These are phyloP conservation scores for Nomada lathburiana DNA, from an alignment of 2,888 invertebrate genomes.

Conservation along the genomic window DNA sequence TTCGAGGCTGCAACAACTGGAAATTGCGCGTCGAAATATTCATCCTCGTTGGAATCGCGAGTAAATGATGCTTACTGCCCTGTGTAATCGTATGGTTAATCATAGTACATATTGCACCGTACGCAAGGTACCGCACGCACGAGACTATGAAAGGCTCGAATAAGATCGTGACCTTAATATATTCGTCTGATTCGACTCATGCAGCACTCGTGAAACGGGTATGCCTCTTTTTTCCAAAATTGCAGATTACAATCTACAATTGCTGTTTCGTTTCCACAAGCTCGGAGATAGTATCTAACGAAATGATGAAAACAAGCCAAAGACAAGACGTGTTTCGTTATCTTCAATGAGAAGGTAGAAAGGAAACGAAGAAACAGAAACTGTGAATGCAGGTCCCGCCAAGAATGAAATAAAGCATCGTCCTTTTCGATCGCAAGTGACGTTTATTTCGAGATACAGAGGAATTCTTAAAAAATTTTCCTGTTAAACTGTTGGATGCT, in stretches of 20 bases:
- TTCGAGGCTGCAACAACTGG: conserved; percentile 48
- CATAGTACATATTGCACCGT: conserved; percentile 39
- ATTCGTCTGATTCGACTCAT: conserved; percentile 39
- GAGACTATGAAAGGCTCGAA: conserved; percentile 21
- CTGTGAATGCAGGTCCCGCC: conserved; percentile 4
- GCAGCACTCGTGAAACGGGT: conserved; percentile 20
- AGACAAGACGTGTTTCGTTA: conserved; percentile 56
- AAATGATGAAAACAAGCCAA: conserved; percentile 60
- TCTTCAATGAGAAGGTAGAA: conserved; percentile 18
- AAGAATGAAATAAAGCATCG: background rate
- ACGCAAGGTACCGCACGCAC: conserved; percentile 32
- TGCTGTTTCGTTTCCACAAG: conserved; percentile 33
- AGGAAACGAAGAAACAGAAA: background rate
- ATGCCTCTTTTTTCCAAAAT: conserved; percentile 2
- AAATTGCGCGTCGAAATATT: conserved; percentile 28
- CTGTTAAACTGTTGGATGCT: conserved; percentile 1
- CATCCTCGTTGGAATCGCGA: conserved; percentile 12
- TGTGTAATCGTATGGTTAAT: conserved; percentile 48
- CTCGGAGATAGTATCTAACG: conserved; percentile 17
- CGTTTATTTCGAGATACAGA: conserved; percentile 15
- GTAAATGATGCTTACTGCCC: conserved; percentile 33
- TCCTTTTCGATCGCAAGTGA: conserved; percentile 3
- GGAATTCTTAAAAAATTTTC: conserved; percentile 20
- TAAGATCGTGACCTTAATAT: conserved; percentile 37
- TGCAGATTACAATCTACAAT: conserved; percentile 8